These are phyloP conservation scores for Acanthochromis polyacanthus DNA, from an alignment of 2,113 vertebrate genomes.

Conservation along the genomic window DNA sequence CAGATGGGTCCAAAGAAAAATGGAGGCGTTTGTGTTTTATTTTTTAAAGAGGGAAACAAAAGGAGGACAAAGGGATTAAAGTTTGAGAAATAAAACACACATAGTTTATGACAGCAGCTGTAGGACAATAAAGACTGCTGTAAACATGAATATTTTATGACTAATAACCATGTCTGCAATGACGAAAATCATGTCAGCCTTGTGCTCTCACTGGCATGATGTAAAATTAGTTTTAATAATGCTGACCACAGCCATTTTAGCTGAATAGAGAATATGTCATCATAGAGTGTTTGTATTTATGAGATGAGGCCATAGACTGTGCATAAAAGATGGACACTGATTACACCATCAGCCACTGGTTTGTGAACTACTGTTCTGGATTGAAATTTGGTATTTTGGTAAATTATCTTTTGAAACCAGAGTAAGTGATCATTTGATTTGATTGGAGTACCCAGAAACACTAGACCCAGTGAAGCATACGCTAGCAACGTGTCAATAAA, in stretches of 20 bases:
- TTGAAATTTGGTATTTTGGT: too few relatives aligned
- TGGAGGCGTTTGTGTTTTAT: neutral
- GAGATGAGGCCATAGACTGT: neutral
- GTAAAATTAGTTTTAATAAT: slow-evolving; percentile 24
- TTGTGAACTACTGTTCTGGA: too few relatives aligned
- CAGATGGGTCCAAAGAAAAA: slow-evolving; percentile 48
- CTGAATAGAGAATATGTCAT: slow-evolving; percentile 16
- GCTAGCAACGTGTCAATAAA: too few relatives aligned
- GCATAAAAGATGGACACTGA: too few relatives aligned
- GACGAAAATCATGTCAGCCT: neutral
- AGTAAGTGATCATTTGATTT: too few relatives aligned
- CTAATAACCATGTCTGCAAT: slow-evolving; percentile 9
- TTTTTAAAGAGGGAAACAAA: neutral
- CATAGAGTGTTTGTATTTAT: slow-evolving; percentile 3
- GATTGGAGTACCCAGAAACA: too few relatives aligned
- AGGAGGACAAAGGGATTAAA: neutral
- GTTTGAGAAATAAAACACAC: slow-evolving; percentile 7
- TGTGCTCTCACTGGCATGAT: neutral
- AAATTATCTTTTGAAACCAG: too few relatives aligned
- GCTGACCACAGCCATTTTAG: slow-evolving; percentile 9
- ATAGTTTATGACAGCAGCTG: neutral
- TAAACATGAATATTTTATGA: slow-evolving; percentile 9
- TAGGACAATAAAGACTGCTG: slow-evolving; percentile 5
- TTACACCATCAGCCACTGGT: too few relatives aligned
- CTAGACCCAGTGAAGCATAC: too few relatives aligned